Conservation (phyloP, 2,888 invertebrate genomes). For the Tinea trinotella region DNA sequence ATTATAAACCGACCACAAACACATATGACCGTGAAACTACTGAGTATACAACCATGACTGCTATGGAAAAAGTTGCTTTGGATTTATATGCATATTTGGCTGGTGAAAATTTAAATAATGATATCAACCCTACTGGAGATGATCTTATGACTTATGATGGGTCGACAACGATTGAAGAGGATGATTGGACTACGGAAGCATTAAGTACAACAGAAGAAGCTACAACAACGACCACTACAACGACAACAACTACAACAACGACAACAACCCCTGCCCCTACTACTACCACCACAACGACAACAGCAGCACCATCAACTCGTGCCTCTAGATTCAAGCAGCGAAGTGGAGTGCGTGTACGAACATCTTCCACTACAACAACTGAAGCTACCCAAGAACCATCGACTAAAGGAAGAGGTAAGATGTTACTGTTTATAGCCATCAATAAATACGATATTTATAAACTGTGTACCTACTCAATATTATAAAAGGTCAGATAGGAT, state of each 20-base stretch:
- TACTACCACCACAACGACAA: slow-evolving; percentile 62
- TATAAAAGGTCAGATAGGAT: background rate
- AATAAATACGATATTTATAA: background rate
- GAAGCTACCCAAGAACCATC: slow-evolving; percentile 59
- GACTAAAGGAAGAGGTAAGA: slow-evolving; percentile 63
- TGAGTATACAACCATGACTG: slow-evolving; percentile 77
- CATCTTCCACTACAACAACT: slow-evolving; percentile 52
- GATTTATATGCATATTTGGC: slow-evolving; percentile 86
- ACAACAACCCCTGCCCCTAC: slow-evolving; percentile 72
- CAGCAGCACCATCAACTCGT: slow-evolving; percentile 49
- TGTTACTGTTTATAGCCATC: background rate
- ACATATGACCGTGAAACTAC: slow-evolving; percentile 62
- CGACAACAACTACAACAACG: slow-evolving; percentile 66
- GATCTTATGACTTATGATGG: slow-evolving; percentile 43
- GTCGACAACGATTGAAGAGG: slow-evolving; percentile 48
- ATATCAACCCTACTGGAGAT: slow-evolving; percentile 54
- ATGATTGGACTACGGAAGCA: slow-evolving; percentile 57
- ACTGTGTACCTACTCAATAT: no score
- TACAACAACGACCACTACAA: slow-evolving; percentile 64
- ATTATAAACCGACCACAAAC: slow-evolving; percentile 49
- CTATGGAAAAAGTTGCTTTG: slow-evolving; percentile 86
- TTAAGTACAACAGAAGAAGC: slow-evolving; percentile 59
- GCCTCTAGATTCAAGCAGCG: slow-evolving; percentile 60
- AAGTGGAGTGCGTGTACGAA: slow-evolving; percentile 53
- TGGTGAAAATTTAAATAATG: slow-evolving; percentile 75